Evolutionary conservation across 2,888 invertebrate genomes (phyloP), one percentile per base, ranked within the genome.

Genomic region (Blera fallax): DNA sequence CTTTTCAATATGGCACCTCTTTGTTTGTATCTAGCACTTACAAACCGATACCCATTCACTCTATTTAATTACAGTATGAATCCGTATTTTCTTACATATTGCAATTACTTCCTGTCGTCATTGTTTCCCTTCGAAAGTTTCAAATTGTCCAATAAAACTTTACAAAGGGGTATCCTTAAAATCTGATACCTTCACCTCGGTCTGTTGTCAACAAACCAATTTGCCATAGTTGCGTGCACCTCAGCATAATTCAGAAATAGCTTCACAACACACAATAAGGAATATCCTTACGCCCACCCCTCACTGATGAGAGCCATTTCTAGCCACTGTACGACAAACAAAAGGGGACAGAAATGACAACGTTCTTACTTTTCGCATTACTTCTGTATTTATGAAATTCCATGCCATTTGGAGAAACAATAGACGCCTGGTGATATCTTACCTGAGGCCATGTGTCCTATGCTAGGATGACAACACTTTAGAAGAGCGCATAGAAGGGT

Each of bases 321-420:
- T 37, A 62, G 18, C 27, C 29, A 32, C 40, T 62, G 16, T n/a
- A n/a, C n/a, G n/a, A n/a, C n/a, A 16, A 70, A 62, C 58, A 72
- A 85, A 78, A 34, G 52, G 43, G 43, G 11, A 29, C 78, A 70
- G 48, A 43, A 43, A 50, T 45, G 79, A 32, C 48, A 69, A 73
- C 79, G 76, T 85, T 79, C 84, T 72, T 81, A 85, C 72, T 81
- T 85, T 81, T 77, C 85, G 40, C 80, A 85, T 85, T 85, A 85
- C 85, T 85, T 81, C 72, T 76, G 76, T 81, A 85, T 85, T 80
- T 85, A 80, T 85, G 85, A 81, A 80, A 80, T 81, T 60, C 80
- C 60, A 54, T 76, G 50, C 65, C 43, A 80, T 80, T 80, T 65
- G 58, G 65, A 18, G 21, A 65, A 69, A 80, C 84, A 85, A 85